Evolutionary conservation across 2,888 invertebrate species (phyloP).

Genomic region (Lissonota sp.): DNA sequence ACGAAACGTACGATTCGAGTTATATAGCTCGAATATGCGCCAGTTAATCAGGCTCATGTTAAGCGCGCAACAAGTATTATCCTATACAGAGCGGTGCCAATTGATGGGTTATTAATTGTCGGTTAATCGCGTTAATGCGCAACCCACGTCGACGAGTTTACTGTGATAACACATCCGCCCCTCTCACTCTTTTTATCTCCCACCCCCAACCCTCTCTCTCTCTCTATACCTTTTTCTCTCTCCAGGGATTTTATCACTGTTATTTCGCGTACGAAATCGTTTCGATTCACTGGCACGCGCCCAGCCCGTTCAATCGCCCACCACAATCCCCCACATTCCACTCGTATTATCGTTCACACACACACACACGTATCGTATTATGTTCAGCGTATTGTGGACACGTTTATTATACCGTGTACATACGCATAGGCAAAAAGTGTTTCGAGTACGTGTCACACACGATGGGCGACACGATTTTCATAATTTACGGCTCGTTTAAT

Average conservation of each 20-base stretch:
- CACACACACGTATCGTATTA: slow-evolving; percentile 31
- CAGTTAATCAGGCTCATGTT: background rate
- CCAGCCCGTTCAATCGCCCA: slow-evolving; percentile 72
- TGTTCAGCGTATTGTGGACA: slow-evolving; percentile 48
- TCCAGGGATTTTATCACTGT: slow-evolving; percentile 77
- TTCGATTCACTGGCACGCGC: slow-evolving; percentile 80
- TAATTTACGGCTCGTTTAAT: slow-evolving; percentile 82
- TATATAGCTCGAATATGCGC: background rate
- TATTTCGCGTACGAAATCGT: slow-evolving; percentile 78
- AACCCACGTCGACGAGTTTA: slow-evolving; percentile 66
- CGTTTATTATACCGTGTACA: slow-evolving; percentile 40
- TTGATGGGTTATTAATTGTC: slow-evolving; percentile 83
- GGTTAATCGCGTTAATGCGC: slow-evolving; percentile 83
- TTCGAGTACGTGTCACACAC: slow-evolving; percentile 55
- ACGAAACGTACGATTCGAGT: slow-evolving; percentile 3
- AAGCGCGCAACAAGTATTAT: slow-evolving; percentile 82
- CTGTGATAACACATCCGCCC: slow-evolving; percentile 37
- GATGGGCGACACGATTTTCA: slow-evolving; percentile 77
- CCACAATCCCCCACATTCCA: slow-evolving; percentile 67
- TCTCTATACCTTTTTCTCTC: slow-evolving; percentile 39
- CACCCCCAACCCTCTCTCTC: slow-evolving; percentile 4
- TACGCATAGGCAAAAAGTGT: slow-evolving; percentile 34
- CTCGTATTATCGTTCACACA: slow-evolving; percentile 43
- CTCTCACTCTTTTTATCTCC: background rate
- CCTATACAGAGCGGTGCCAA: slow-evolving; percentile 82